Conservation (phyloP, 2,888 invertebrate species). For the Tipula helvola region DNA sequence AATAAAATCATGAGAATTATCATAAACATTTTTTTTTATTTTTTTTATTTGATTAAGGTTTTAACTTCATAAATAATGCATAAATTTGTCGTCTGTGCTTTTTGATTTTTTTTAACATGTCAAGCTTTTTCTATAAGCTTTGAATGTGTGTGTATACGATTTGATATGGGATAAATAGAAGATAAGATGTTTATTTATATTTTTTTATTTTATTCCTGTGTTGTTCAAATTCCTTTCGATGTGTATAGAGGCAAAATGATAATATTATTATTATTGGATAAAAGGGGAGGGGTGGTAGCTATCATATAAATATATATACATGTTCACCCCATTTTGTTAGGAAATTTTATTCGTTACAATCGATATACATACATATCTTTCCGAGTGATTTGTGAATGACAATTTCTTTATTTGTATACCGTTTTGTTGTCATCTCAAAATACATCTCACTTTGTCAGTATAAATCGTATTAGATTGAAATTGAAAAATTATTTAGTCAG, state of each 20-base stretch:
- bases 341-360: background rate
- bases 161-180: background rate
- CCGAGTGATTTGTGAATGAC: conserved; percentile 10
- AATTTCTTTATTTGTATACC: background rate
- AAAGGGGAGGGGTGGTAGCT: background rate
- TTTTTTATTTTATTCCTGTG: background rate
- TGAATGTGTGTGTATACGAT: background rate
- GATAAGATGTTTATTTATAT: background rate
- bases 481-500: background rate
- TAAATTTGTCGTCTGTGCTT: background rate
- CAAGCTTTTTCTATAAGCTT: background rate
- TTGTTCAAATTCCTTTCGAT: background rate
- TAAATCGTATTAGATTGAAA: background rate
- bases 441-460: background rate
- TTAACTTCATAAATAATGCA: conserved; percentile 9
- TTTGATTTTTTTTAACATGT: background rate
- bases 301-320: background rate
- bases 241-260: background rate
- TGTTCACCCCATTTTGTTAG: background rate
- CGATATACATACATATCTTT: background rate
- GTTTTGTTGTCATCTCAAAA: background rate
- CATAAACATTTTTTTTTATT: background rate
- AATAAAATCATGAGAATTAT: background rate
- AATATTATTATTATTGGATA: background rate
- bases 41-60: conserved; percentile 5